phyloP scores from a whole-genome alignment of 2,113 vertebrate genomes.

The Alethe diademata region DNA sequence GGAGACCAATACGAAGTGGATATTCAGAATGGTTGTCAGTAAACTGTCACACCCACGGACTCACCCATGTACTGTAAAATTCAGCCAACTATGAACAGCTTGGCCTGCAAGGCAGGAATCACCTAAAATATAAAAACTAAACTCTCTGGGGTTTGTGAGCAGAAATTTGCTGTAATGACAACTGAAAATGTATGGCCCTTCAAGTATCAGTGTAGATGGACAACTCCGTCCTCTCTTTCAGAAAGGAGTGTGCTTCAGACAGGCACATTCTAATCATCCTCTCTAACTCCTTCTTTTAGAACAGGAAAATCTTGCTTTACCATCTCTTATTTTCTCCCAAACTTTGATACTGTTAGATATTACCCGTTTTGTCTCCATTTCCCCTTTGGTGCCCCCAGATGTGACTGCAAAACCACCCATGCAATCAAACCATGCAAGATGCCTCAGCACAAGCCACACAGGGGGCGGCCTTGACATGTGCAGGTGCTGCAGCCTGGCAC shows the following conservation, averaged over 20 bases:
- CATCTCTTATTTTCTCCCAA: neutral
- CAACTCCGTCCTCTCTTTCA: neutral
- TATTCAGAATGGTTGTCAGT: neutral
- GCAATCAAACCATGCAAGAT: neutral
- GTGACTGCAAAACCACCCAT: neutral
- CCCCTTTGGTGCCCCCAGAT: neutral
- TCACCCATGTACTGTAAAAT: neutral
- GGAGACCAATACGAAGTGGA: neutral
- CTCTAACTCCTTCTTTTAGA: neutral
- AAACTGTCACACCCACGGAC: neutral
- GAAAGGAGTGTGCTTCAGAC: neutral
- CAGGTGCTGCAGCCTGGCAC: neutral
- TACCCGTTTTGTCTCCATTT: neutral
- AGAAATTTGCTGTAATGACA: neutral
- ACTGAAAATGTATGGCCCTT: neutral
- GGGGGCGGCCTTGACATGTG: neutral
- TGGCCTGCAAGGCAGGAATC: neutral
- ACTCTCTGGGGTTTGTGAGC: neutral
- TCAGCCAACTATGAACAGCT: neutral
- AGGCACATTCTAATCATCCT: neutral
- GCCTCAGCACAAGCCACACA: neutral
- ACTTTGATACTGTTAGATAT: neutral
- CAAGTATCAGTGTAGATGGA: neutral
- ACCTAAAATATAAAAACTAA: neutral
- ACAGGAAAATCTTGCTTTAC: neutral